Percentiles rank a stretch among this genome's conserved stretches.
Conservation (phyloP, 2,888 invertebrate genomes). For the Clunio marinus region DNA sequence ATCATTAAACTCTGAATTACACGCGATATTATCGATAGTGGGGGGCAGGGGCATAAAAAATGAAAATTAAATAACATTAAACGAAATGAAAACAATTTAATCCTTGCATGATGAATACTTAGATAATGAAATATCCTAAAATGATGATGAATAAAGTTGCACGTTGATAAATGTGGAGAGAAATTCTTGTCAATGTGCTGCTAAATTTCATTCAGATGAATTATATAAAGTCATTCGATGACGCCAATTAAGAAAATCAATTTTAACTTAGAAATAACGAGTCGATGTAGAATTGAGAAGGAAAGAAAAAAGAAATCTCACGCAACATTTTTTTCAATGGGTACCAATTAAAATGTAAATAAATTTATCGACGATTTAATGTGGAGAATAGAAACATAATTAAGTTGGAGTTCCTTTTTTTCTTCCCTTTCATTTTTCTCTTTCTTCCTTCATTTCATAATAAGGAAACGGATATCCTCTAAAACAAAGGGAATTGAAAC, state of each 20-base stretch:
- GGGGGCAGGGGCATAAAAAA: conserved; percentile 12
- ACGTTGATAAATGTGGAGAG: no score
- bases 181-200: not conserved
- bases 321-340: conserved; percentile 26
- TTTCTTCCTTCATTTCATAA: no score
- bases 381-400: no score
- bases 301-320: conserved; percentile 3
- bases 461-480: no score
- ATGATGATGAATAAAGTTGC: not conserved
- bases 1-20: not conserved
- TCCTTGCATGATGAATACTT: conserved; percentile 8
- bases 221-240: conserved; percentile 17
- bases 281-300: conserved; percentile 15
- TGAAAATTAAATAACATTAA: no score
- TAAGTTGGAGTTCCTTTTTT: no score
- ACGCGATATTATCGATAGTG: conserved; percentile 9
- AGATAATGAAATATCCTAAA: not conserved
- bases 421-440: no score
- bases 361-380: not conserved
- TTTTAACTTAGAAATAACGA: conserved; percentile 14
- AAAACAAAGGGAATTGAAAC: no score
- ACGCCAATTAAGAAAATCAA: conserved; percentile 36
- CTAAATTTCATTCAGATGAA: not conserved
- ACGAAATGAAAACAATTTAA: not conserved
- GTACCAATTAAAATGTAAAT: conserved; percentile 33